Evolutionary conservation across 2,888 invertebrate genomes (phyloP).

Genomic region (Ellobium chinense): DNA sequence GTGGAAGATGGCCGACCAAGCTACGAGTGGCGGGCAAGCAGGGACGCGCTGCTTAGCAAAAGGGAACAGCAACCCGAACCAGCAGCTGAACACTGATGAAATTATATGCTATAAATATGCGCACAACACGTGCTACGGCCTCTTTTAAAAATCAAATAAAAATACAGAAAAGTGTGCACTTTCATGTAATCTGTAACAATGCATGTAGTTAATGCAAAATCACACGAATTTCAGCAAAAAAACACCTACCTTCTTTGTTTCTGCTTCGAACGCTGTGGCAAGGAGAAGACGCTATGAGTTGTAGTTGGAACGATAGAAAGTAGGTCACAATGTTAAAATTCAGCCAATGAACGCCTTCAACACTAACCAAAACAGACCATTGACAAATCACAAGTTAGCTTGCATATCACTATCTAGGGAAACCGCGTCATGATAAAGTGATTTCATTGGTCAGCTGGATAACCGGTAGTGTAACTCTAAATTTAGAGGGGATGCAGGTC

Average conservation of each 20-base stretch:
- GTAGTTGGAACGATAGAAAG: conserved; percentile 18
- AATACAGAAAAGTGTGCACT: neutral
- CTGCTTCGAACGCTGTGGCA: conserved; percentile 17
- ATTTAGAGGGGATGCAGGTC: conserved; percentile 39
- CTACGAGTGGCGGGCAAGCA: conserved; percentile 21
- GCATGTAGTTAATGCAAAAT: neutral
- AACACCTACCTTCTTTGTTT: conserved; percentile 13
- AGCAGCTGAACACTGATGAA: neutral
- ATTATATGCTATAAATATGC: conserved; percentile 26
- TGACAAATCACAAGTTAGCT: conserved; percentile 2
- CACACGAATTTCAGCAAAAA: neutral
- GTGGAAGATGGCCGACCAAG: conserved; percentile 36
- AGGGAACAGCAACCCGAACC: conserved; percentile 8
- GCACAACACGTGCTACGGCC: neutral
- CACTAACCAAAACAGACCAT: conserved; percentile 35
- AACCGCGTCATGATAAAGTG: conserved; percentile 25
- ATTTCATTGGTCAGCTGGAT: conserved; percentile 29
- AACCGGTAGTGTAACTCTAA: conserved; percentile 22
- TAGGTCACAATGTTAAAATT: conserved; percentile 21
- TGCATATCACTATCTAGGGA: conserved; percentile 26
- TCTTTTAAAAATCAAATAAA: neutral
- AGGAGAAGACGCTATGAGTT: conserved; percentile 27
- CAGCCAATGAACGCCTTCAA: conserved; percentile 36
- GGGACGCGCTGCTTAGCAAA: neutral
- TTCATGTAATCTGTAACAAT: neutral